These are phyloP conservation scores for Atta cephalotes DNA, from an alignment of 1,140 invertebrate species.

Conservation along the genomic window DNA sequence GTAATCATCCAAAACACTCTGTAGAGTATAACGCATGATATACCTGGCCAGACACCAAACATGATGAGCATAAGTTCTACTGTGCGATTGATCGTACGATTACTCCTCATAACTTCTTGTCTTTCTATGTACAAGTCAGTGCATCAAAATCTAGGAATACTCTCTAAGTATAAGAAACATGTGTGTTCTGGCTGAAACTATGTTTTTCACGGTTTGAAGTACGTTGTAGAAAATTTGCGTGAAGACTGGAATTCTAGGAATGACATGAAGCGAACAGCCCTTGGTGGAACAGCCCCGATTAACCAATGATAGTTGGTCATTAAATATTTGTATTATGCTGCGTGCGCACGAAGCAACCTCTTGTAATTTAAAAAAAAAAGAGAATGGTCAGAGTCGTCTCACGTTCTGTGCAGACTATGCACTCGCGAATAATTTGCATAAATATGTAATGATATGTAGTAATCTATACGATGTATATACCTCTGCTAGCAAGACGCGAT, in stretches of 20 bases:
- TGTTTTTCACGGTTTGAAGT: neutral
- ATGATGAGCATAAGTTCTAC: constrained; percentile 41
- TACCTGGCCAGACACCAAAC: constrained; percentile 53
- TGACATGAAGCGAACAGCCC: neutral
- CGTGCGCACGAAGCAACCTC: neutral
- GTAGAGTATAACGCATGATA: constrained; percentile 25
- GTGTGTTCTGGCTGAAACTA: neutral
- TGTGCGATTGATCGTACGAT: constrained; percentile 44
- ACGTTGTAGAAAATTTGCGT: neutral
- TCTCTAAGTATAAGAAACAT: neutral
- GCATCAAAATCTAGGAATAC: neutral
- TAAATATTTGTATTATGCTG: constrained; percentile 20
- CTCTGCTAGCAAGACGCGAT: neutral
- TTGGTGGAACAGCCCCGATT: neutral
- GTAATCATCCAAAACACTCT: constrained; percentile 50
- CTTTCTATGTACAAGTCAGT: neutral
- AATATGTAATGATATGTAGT: constrained; percentile 21
- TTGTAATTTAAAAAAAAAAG: constrained; percentile 4
- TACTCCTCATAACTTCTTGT: constrained; percentile 11
- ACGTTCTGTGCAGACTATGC: neutral
- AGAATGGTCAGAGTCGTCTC: neutral
- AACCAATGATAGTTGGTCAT: constrained; percentile 13
- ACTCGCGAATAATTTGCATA: constrained; percentile 19
- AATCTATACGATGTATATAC: neutral
- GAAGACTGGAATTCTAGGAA: neutral